Conservation (phyloP, 2,888 invertebrate species). For the Drosophila barbarae region DNA sequence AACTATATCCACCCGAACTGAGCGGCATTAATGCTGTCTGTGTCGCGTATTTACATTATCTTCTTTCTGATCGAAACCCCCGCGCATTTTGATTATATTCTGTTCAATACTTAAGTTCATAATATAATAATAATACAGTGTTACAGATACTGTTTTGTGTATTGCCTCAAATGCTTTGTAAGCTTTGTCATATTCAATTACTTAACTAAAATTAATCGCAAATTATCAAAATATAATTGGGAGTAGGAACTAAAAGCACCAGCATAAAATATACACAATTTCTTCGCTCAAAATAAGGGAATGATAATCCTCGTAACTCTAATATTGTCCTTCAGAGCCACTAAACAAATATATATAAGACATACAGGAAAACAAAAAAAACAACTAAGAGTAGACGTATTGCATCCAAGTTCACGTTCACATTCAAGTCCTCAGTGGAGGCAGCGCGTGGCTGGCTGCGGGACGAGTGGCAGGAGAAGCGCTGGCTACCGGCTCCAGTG, state of each 20-base stretch:
- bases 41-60: constrained; percentile 51
- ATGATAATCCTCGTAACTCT: constrained; percentile 31
- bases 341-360: constrained; percentile 6
- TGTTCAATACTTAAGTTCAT: constrained; percentile 43
- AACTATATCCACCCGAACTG: constrained; percentile 7
- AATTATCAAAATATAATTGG: constrained; percentile 40
- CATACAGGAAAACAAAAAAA: constrained; percentile 18
- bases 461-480: constrained; percentile 37
- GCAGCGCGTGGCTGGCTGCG: constrained; percentile 9
- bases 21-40: constrained; percentile 55
- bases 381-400: constrained; percentile 47
- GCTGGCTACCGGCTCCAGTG: constrained; percentile 31
- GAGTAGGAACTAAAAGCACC: constrained; percentile 75
- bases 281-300: constrained; percentile 21
- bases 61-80: constrained; percentile 9
- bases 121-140: constrained; percentile 33
- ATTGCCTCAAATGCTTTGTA: constrained; percentile 75
- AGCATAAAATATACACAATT: constrained; percentile 55
- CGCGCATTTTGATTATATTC: constrained; percentile 54
- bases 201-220: constrained; percentile 53
- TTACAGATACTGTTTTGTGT: constrained; percentile 37
- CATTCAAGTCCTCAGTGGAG: constrained; percentile 38
- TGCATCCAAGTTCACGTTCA: constrained; percentile 61
- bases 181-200: constrained; percentile 68
- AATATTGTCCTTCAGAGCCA: constrained; percentile 39